Evolutionary conservation across 2,113 vertebrate species (phyloP).

Genomic region (Chunga burmeisteri): DNA sequence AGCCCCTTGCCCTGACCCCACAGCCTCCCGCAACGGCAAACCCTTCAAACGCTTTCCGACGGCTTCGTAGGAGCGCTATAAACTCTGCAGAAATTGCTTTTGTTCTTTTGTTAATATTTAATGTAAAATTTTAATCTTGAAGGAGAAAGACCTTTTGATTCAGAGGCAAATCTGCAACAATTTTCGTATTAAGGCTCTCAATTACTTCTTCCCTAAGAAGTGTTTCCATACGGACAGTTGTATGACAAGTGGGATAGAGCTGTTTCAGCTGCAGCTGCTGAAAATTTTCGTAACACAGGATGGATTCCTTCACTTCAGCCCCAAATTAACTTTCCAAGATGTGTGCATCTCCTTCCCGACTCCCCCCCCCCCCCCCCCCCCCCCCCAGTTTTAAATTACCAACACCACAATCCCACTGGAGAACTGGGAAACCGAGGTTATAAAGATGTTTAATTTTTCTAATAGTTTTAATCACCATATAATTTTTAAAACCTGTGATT

Average conservation of each 20-base stretch:
- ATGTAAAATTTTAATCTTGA: background rate
- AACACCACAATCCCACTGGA: background rate
- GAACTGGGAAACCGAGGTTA: background rate
- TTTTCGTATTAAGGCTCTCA: slow-evolving; percentile 33
- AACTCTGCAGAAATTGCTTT: slow-evolving; percentile 34
- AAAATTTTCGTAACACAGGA: slow-evolving; percentile 43
- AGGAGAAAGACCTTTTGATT: slow-evolving; percentile 21
- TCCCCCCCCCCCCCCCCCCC: too few species aligned
- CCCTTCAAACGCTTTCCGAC: background rate
- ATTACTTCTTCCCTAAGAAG: slow-evolving; percentile 22
- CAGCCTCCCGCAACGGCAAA: background rate
- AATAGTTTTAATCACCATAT: slow-evolving; percentile 46
- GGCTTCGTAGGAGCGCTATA: background rate
- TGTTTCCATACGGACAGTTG: slow-evolving; percentile 44
- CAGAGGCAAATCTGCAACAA: background rate
- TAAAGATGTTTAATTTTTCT: slow-evolving; percentile 40
- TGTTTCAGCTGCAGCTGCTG: slow-evolving; percentile 10
- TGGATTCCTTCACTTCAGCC: slow-evolving; percentile 6
- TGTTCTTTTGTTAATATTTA: slow-evolving; percentile 42
- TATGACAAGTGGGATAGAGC: slow-evolving; percentile 9
- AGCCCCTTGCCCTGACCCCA: background rate
- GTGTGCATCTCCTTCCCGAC: background rate
- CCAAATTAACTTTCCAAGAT: background rate
- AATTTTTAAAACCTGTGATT: slow-evolving; percentile 18
- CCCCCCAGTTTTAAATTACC: background rate